phyloP scores from a whole-genome alignment of 2,113 vertebrate species.

The Neogobius melanostomus region DNA sequence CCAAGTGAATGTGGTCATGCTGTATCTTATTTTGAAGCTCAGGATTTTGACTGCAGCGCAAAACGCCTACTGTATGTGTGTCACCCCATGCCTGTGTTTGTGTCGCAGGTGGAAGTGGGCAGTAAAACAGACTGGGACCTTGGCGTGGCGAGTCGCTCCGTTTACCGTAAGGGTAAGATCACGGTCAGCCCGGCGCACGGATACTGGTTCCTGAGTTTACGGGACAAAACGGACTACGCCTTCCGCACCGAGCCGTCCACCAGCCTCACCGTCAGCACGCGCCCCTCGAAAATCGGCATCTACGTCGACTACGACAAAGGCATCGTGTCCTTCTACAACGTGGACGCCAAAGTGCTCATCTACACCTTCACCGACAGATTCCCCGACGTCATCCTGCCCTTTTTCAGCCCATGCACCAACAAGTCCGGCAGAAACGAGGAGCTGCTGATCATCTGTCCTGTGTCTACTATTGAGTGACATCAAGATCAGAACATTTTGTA shows the following conservation, averaged over 20 bases:
- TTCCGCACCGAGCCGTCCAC: constrained; percentile 64
- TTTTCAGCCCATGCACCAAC: constrained; percentile 80
- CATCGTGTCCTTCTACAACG: constrained; percentile 71
- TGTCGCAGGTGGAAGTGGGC: too few relatives aligned
- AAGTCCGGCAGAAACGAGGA: constrained; percentile 61
- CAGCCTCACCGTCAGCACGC: constrained; percentile 32
- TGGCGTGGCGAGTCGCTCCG: constrained; percentile 44
- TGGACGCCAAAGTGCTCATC: constrained; percentile 59
- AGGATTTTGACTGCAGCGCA: too few relatives aligned
- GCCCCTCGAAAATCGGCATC: constrained; percentile 53
- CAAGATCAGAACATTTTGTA: too few relatives aligned
- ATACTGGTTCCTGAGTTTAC: constrained; percentile 77
- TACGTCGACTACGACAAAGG: constrained; percentile 71
- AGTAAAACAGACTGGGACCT: too few relatives aligned
- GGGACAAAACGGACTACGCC: constrained; percentile 59
- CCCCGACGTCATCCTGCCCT: constrained; percentile 72
- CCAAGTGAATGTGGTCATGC: too few relatives aligned
- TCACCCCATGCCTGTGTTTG: too few relatives aligned
- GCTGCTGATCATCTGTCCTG: constrained; percentile 66
- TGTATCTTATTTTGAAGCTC: too few relatives aligned
- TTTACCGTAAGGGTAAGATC: constrained; percentile 76
- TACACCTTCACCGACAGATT: constrained; percentile 68
- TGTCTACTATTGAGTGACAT: constrained; percentile 7
- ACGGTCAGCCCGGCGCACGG: constrained; percentile 68
- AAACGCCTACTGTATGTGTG: too few relatives aligned